Percentiles rank a stretch among this genome's conserved stretches.
Evolutionary conservation across 2,797 vertebrate genomes (phyloP).

Genomic region (Melanotaenia trifasciata): DNA sequence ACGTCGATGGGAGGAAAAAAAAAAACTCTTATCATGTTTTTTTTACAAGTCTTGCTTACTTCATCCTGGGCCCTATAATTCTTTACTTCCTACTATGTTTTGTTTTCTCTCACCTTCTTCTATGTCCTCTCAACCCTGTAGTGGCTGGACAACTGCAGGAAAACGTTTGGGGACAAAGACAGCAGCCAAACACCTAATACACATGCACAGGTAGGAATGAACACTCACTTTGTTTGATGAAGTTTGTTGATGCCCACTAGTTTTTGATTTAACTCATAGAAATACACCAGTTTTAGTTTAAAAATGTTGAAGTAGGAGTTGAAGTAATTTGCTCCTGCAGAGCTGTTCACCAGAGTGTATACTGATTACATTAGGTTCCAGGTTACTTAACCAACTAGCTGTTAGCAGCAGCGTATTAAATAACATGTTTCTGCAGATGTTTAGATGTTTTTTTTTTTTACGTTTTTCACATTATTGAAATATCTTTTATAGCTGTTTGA

Average conservation of each 20-base stretch:
- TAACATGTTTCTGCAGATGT: neutral
- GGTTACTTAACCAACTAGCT: neutral
- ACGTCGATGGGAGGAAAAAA: neutral
- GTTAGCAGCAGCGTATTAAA: neutral
- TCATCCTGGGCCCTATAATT: constrained; percentile 8
- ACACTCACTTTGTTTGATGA: neutral
- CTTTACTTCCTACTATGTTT: neutral
- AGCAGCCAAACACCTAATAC: constrained; percentile 84
- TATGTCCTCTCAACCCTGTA: constrained; percentile 64
- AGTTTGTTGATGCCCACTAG: neutral
- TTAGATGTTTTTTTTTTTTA: neutral
- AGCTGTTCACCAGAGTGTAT: too few species aligned
- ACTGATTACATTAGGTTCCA: neutral
- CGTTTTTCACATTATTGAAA: neutral
- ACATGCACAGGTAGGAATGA: constrained; percentile 88
- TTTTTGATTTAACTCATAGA: neutral
- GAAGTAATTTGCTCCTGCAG: too few species aligned
- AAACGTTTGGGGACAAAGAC: constrained; percentile 93
- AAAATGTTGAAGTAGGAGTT: neutral
- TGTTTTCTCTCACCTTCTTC: constrained; percentile 9
- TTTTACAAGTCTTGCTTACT: neutral
- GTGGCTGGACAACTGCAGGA: constrained; percentile 98
- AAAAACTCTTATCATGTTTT: neutral
- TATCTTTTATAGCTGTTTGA: too few species aligned
- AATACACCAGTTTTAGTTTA: neutral